Percentiles rank a stretch among this genome's conserved stretches.
phyloP scores from a whole-genome alignment of 2,888 invertebrate species.

The Agrypnus murinus region DNA sequence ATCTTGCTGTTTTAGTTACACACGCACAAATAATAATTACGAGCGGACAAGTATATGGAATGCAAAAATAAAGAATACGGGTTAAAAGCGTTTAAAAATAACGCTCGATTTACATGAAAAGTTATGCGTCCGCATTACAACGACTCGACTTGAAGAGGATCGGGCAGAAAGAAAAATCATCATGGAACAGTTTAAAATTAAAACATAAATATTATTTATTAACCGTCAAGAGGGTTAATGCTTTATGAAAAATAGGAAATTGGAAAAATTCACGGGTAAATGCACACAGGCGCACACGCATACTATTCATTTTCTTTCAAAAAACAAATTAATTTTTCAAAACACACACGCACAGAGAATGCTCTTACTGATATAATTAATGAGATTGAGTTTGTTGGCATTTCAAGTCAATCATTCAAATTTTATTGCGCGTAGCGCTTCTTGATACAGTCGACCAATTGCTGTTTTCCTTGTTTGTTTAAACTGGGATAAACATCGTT shows the following conservation, averaged over 20 bases:
- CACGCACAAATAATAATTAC: not conserved
- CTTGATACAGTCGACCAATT: conserved; percentile 34
- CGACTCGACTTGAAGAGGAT: conserved; percentile 1
- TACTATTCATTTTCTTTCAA: conserved; percentile 6
- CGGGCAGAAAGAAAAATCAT: conserved; percentile 13
- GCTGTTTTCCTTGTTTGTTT: not conserved
- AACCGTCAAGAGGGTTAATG: not conserved
- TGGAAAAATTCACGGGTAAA: conserved; percentile 20
- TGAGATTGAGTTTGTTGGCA: conserved; percentile 58
- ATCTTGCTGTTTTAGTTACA: no score
- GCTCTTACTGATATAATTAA: conserved; percentile 56
- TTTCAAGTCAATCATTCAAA: conserved; percentile 60
- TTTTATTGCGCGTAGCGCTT: conserved; percentile 56
- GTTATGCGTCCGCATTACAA: conserved; percentile 52
- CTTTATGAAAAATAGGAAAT: conserved; percentile 7
- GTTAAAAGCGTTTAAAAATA: conserved; percentile 25
- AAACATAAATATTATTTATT: not conserved
- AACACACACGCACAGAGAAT: conserved; percentile 5
- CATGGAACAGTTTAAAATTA: conserved; percentile 14
- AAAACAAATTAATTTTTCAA: conserved; percentile 46
- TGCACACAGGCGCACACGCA: not conserved
- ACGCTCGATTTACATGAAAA: conserved; percentile 54
- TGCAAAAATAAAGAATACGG: not conserved
- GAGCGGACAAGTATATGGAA: not conserved
- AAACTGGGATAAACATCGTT: not conserved